These are phyloP conservation scores for Melanotaenia parkinsoni DNA, from an alignment of 2,797 vertebrate species.

Conservation along the genomic window DNA sequence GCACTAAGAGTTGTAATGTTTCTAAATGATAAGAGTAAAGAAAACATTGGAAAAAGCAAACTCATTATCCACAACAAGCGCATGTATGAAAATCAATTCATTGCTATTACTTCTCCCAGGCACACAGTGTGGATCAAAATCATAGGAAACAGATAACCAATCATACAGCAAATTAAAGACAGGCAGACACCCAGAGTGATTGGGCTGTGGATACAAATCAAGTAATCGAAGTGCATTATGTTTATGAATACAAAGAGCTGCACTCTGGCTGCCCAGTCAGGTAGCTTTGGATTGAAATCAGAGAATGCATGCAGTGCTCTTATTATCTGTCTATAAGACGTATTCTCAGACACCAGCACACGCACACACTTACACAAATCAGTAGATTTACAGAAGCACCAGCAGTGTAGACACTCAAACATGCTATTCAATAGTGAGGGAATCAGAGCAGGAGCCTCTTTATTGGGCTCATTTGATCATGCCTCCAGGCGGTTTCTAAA, in stretches of 20 bases:
- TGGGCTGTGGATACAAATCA: conserved; percentile 55
- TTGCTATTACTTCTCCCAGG: conserved; percentile 47
- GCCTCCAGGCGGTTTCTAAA: conserved; percentile 37
- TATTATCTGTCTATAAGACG: conserved; percentile 45
- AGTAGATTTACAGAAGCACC: conserved; percentile 28
- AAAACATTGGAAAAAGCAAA: conserved; percentile 4
- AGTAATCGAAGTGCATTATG: conserved; percentile 64
- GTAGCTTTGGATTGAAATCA: conserved; percentile 39
- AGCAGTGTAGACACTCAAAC: conserved; percentile 23
- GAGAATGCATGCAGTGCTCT: conserved; percentile 34
- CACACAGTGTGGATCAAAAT: conserved; percentile 52
- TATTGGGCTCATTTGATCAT: conserved; percentile 49
- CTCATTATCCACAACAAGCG: conserved; percentile 36
- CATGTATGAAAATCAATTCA: conserved; percentile 53
- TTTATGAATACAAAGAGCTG: conserved; percentile 63
- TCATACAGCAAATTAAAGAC: conserved; percentile 59
- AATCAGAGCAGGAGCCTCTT: conserved; percentile 41
- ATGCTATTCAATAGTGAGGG: conserved; percentile 38
- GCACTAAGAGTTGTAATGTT: too few relatives aligned
- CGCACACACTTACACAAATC: conserved; percentile 22
- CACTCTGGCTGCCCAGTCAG: conserved; percentile 9
- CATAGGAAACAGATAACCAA: conserved; percentile 73
- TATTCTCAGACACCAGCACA: conserved; percentile 11
- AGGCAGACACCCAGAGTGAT: conserved; percentile 51
- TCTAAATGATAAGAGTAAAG: conserved; percentile 4